Evolutionary conservation across 2,797 vertebrate species (phyloP), one percentile per base, ranked within the genome.

Genomic region (Megaceryle alcyon): DNA sequence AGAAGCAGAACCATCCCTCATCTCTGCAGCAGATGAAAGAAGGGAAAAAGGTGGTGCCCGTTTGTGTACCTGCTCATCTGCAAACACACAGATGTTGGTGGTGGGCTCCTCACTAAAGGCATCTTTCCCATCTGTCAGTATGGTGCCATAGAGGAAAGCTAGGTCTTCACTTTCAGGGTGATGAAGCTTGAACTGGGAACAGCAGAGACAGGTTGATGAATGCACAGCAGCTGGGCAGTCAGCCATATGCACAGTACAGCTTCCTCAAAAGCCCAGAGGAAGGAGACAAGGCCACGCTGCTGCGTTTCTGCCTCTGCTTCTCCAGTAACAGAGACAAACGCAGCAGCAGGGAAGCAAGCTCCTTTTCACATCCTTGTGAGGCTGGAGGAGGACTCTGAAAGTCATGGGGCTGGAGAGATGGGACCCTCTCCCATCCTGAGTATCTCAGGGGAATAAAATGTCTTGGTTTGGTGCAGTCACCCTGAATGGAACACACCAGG

Each of bases 81-180:
- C 99, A 96, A 99, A 99, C 96, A 99, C 99, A 64, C 99, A 99
- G 83, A 99, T 96, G 44, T 99, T 99, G 92, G 98, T 98, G 15
- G 99, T 99, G 83, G 99, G 98, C 46, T 99, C 98, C 54, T 98
- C 91, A 0, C 97, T 98, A 56, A 98, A 99, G 26, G 94, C 29
- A 4, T 99, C 99, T 73, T 98, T 99, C 59, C 99, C 99, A 4
- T 99, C 99, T 1, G 99, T 99, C 96, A 99, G 97, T 94, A 99
- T 99, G 65, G 99, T 99, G 69, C 99, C 99, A 0, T 99, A 99
- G 19, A 99, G 98, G 96, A 99, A 99, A 57, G 98, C 98, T 94
- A 99, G 98, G 66, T 99, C 99, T 75, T 99, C 98, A 8, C 98
- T 99, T 72, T 97, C 97, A 26, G 99, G 99, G 93, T 99, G 99